phyloP scores from a whole-genome alignment of 2,797 vertebrate species.

The Chelon auratus region DNA sequence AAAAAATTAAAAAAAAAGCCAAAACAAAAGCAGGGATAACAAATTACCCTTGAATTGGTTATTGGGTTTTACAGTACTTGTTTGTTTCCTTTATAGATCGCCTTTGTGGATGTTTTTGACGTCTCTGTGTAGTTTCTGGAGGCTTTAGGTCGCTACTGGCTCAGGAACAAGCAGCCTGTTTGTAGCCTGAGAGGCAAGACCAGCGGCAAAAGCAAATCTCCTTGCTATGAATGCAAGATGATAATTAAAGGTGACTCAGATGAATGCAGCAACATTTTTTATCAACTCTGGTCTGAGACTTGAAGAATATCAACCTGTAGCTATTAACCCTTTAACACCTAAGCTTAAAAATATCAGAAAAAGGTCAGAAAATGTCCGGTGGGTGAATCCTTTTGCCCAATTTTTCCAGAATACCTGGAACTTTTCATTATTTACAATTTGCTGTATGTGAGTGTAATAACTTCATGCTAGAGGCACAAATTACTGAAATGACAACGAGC shows the following conservation, averaged over 20 bases:
- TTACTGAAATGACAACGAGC: too few species aligned
- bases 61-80: neutral
- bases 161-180: neutral
- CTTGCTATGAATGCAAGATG: neutral
- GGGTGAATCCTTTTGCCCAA: too few species aligned
- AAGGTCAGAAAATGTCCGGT: too few species aligned
- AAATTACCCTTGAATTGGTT: neutral
- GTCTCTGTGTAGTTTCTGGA: neutral
- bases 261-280: constrained; percentile 1
- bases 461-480: too few species aligned
- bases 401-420: too few species aligned
- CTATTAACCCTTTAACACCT: neutral
- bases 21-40: neutral
- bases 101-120: neutral
- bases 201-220: neutral
- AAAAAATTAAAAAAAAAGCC: neutral
- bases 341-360: too few species aligned
- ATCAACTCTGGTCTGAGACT: constrained; percentile 1
- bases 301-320: neutral
- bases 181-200: neutral
- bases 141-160: neutral
- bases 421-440: too few species aligned
- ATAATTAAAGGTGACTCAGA: neutral
- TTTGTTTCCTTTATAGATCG: neutral
- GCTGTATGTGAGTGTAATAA: too few species aligned